Percentiles rank a stretch among this genome's conserved stretches.
These are phyloP conservation scores for Drosophila quinaria DNA, from an alignment of 2,888 invertebrate genomes.

Conservation along the genomic window DNA sequence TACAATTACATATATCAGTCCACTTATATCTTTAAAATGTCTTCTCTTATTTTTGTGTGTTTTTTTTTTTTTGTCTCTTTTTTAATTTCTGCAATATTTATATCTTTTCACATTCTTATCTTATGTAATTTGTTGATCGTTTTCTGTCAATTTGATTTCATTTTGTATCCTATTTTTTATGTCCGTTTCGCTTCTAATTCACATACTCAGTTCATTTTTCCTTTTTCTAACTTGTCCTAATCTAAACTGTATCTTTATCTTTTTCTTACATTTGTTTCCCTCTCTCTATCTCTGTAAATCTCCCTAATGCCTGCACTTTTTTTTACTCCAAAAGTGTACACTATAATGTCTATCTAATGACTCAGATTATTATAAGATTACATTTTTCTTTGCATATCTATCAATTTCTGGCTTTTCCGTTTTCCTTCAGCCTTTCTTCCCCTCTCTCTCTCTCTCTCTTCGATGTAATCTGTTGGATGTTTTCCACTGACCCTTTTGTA, in stretches of 20 bases:
- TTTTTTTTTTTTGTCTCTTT: too few species aligned
- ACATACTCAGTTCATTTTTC: not conserved
- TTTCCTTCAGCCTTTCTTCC: not conserved
- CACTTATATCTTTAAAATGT: too few species aligned
- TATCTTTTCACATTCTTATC: too few species aligned
- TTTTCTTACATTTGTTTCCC: too few species aligned
- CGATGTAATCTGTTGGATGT: conserved; percentile 1
- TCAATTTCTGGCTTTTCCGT: not conserved
- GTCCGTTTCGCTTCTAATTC: not conserved
- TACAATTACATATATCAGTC: too few species aligned
- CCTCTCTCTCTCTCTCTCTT: too few species aligned
- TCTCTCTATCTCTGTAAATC: not conserved
- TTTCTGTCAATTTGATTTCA: not conserved
- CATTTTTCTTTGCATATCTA: not conserved
- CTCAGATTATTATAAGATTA: not conserved
- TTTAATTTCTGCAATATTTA: too few species aligned
- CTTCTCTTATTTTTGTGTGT: too few species aligned
- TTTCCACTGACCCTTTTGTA: not conserved
- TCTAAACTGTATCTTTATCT: not conserved
- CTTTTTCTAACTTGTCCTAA: not conserved
- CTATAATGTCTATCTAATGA: not conserved
- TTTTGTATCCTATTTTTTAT: not conserved
- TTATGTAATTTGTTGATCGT: too few species aligned
- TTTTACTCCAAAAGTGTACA: not conserved
- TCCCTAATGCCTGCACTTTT: not conserved